These are phyloP conservation scores for Contarinia nasturtii DNA, from an alignment of 1,140 invertebrate genomes.

Conservation along the genomic window DNA sequence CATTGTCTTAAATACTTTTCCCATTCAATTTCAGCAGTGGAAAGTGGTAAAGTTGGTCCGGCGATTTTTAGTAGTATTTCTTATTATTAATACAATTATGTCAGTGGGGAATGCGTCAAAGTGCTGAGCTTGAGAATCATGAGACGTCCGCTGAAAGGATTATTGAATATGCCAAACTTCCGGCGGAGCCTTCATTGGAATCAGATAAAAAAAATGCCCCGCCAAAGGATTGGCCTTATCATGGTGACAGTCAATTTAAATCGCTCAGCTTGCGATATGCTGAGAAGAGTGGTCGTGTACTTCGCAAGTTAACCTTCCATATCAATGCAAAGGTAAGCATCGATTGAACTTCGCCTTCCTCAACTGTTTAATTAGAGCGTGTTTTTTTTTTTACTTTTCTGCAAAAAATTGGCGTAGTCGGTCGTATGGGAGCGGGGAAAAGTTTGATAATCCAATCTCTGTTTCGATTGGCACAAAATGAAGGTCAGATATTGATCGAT, in stretches of 20 bases:
- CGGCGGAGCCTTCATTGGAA: constrained; percentile 36
- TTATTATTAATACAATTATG: constrained; percentile 70
- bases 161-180: constrained; percentile 54
- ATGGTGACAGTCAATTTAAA: constrained; percentile 49
- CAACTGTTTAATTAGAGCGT: too few relatives aligned
- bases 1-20: neutral
- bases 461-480: constrained; percentile 44
- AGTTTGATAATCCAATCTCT: constrained; percentile 47
- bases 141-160: constrained; percentile 83
- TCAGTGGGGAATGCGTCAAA: constrained; percentile 70
- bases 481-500: constrained; percentile 44
- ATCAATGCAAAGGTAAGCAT: constrained; percentile 18
- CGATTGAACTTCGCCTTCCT: too few relatives aligned
- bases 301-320: constrained; percentile 51
- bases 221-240: constrained; percentile 44
- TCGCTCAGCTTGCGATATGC: constrained; percentile 45
- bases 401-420: constrained; percentile 21
- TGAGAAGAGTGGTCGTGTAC: constrained; percentile 35
- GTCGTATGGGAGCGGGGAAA: constrained; percentile 1
- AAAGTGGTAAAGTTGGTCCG: constrained; percentile 52
- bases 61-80: constrained; percentile 66
- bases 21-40: constrained; percentile 10
- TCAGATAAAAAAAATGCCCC: constrained; percentile 24
- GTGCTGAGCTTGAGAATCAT: constrained; percentile 64
- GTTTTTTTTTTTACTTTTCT: too few relatives aligned